Evolutionary conservation across 1,140 invertebrate genomes (phyloP), one percentile per base, ranked within the genome.

Genomic region (Temnothorax nylanderi): DNA sequence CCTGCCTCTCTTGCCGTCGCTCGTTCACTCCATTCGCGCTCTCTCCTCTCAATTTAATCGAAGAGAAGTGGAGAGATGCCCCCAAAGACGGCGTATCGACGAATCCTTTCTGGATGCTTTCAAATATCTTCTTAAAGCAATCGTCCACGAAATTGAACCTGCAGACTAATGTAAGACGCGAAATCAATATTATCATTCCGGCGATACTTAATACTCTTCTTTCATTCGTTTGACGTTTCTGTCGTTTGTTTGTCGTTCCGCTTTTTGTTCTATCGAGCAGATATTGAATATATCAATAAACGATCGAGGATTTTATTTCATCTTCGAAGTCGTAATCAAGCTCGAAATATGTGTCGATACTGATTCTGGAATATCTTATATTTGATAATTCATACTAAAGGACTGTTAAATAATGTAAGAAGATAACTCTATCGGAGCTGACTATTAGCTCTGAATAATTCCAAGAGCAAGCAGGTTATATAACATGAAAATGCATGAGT

Each of bases 11-110:
- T 34, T 7, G 16, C 34, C 44, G 26, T 34, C 21, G 4, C 54
- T 11, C 13, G 11, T 16, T 10, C 26, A 7, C 56, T 34, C 41
- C 60, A 34, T 67, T 69, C 47, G 62, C 65, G 21, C 69, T 60
- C 71, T 74, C 69, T 84, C 54, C 58, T 78, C 75, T 85, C 75
- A 85, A 76, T 78, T 85, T 85, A 85, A 85, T 85, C 75, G 58
- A 78, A 85, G 74, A 85, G 32, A 77, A 78, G 74, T 51, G 74
- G 18, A 69, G 26, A 85, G 60, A 85, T 85, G 74, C 60, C 49
- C 49, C 56, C 13, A 85, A 62, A 65, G 60, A 77, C 47, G 26
- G 82, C 44, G 58, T 64, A 58, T 77, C 82, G 74, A 54, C 18
- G 49, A 85, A 85, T 85, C 47, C 49, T 85, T 76, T 58, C 18